Evolutionary conservation across 2,888 invertebrate species (phyloP), one percentile per base, ranked within the genome.

Genomic region (Polydrusus pterygomalis): DNA sequence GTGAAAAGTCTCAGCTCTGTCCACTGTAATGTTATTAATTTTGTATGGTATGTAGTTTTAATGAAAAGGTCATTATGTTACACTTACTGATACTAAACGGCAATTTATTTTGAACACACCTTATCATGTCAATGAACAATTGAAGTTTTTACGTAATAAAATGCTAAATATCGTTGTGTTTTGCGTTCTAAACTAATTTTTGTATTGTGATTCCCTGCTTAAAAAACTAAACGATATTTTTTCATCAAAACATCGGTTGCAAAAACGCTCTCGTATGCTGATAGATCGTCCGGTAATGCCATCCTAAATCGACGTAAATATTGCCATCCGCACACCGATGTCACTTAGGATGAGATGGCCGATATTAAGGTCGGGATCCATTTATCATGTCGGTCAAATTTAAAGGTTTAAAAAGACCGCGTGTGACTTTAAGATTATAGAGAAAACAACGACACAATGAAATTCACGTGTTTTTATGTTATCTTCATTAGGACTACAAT

Each of bases 261-360:
- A 69, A 73, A 76, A 77, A 74, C 65, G 51, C 73, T 68, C 67
- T 62, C 56, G 34, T 68, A 77, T 71, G 69, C 68, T 75, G 75
- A 75, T 71, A 72, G 75, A 75, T 77, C 77, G 75, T 77, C 74
- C 77, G 78, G 77, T 78, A 75, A 78, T 77, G 75, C 73, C 70
- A 78, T 77, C 77, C 78, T 75, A 78, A 78, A 78, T 77, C 77
- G 78, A 78, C 75, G 78, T 77, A 78, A 78, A 78, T 77, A 78
- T 78, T 72, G 75, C 73, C 74, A 77, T 70, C 70, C 75, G 74
- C 62, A 62, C 74, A 74, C 76, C 76, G 78, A 76, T 68, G 78
- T 74, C 73, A 70, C 77, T 73, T 77, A 76, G 67, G 78, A 78
- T 68, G 71, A 51, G 76, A 74, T 60, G 54, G 64, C 69, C 51